These are phyloP conservation scores for Lasioglossum lativentre DNA, from an alignment of 2,888 invertebrate genomes.

Conservation along the genomic window DNA sequence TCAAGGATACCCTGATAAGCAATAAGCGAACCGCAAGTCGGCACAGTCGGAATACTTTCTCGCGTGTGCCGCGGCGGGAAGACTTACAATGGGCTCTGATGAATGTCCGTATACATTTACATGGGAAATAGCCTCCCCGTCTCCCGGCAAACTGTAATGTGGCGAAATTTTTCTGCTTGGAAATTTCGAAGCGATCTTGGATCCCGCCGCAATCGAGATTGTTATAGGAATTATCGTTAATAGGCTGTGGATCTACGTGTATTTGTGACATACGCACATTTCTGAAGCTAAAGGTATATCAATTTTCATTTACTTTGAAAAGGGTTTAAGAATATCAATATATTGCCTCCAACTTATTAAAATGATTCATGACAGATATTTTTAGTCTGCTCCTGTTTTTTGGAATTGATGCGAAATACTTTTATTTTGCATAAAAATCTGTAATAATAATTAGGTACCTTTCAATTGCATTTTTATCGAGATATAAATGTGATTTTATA, in stretches of 20 bases:
- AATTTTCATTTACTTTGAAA: neutral
- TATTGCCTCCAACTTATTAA: too few relatives aligned
- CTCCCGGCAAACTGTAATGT: slow-evolving; percentile 70
- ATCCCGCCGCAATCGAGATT: neutral
- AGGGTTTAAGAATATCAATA: too few relatives aligned
- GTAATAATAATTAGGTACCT: too few relatives aligned
- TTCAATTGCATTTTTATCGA: too few relatives aligned
- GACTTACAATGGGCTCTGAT: slow-evolving; percentile 81
- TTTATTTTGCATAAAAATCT: too few relatives aligned
- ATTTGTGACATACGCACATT: neutral
- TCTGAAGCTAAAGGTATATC: neutral
- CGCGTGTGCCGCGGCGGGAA: slow-evolving; percentile 57
- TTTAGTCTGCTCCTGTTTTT: too few relatives aligned
- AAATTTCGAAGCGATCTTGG: slow-evolving; percentile 26
- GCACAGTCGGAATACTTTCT: slow-evolving; percentile 64
- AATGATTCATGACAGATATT: too few relatives aligned
- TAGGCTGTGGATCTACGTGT: neutral
- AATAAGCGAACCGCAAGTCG: slow-evolving; percentile 62
- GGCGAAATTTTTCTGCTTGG: slow-evolving; percentile 60
- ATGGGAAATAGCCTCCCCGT: slow-evolving; percentile 78
- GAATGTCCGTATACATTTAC: slow-evolving; percentile 83
- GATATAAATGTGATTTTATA: too few relatives aligned
- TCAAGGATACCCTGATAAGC: slow-evolving; percentile 62
- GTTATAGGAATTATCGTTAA: neutral
- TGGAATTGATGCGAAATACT: too few relatives aligned